These are phyloP conservation scores for Globia sparganii DNA, from an alignment of 2,888 invertebrate species.

Conservation along the genomic window DNA sequence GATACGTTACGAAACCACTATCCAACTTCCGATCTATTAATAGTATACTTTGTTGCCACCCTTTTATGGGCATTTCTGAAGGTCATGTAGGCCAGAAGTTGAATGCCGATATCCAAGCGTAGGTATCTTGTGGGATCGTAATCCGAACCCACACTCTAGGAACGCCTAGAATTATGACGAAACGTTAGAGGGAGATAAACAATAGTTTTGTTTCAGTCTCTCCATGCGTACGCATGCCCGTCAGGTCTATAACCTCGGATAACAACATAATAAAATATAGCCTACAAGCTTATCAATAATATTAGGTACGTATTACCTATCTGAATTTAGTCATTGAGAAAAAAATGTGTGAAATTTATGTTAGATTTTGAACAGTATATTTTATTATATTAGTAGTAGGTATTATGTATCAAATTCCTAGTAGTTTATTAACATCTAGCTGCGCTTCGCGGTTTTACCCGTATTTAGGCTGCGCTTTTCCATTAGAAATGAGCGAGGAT, in stretches of 20 bases:
- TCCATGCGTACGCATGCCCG: slow-evolving; percentile 11
- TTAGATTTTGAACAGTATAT: slow-evolving; percentile 1
- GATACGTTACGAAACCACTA: slow-evolving; percentile 5
- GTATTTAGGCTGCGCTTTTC: too few species aligned
- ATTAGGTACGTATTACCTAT: slow-evolving; percentile 2
- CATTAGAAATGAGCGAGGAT: too few species aligned
- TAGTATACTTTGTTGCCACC: neutral
- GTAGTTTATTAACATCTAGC: too few species aligned
- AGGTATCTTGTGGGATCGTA: neutral
- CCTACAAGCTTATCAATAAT: slow-evolving; percentile 19
- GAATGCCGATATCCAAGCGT: neutral
- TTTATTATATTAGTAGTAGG: too few species aligned
- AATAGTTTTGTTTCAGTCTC: slow-evolving; percentile 26
- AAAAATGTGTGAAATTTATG: neutral
- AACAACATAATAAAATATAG: slow-evolving; percentile 13
- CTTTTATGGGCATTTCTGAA: neutral
- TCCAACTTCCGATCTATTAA: slow-evolving; percentile 1
- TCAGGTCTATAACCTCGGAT: slow-evolving; percentile 21
- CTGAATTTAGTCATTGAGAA: neutral
- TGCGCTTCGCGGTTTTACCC: too few species aligned
- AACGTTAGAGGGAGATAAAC: slow-evolving; percentile 6
- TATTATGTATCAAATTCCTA: neutral
- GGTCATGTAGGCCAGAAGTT: neutral
- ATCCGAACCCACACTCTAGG: slow-evolving; percentile 17
- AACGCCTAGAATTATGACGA: slow-evolving; percentile 6